A percentile compares a stretch with the other conserved stretches of the same genome.
phyloP scores from a whole-genome alignment of 53 echinoderm and acorn worm species.

The Holothuria leucospilota region DNA sequence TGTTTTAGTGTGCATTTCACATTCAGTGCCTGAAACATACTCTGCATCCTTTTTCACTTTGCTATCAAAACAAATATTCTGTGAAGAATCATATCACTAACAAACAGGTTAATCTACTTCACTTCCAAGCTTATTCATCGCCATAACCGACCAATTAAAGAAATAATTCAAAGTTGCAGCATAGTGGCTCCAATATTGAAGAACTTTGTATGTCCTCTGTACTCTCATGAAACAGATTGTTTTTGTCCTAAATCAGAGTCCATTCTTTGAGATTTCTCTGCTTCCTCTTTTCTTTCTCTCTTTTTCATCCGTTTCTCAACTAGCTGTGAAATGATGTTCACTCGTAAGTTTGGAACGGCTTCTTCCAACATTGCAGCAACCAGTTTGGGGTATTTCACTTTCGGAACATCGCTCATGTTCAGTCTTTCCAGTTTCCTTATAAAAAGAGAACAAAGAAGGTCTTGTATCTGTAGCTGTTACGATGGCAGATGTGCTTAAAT shows the following conservation, averaged over 20 bases:
- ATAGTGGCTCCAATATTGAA: too few species aligned
- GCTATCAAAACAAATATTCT: too few species aligned
- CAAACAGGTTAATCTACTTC: too few species aligned
- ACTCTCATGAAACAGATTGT: too few species aligned
- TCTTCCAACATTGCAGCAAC: constrained; percentile 93
- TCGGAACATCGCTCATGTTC: constrained; percentile 82
- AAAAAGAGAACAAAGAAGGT: background rate
- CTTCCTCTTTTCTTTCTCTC: background rate
- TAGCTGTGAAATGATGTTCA: constrained; percentile 69
- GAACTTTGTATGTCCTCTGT: background rate
- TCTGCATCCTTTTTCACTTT: too few species aligned
- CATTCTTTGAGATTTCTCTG: background rate
- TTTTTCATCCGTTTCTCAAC: constrained; percentile 1
- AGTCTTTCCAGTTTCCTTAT: constrained; percentile 77
- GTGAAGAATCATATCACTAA: too few species aligned
- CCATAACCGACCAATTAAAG: too few species aligned
- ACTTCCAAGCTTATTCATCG: too few species aligned
- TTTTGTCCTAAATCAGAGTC: too few species aligned
- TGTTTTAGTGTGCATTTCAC: too few species aligned
- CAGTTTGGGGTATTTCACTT: constrained; percentile 58
- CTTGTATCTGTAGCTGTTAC: background rate
- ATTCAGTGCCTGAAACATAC: too few species aligned
- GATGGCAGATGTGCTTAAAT: background rate
- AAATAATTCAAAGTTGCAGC: too few species aligned
- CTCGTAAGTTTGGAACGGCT: constrained; percentile 66